Conservation (phyloP, 1,140 invertebrate genomes). For the Octopus sinensis region DNA sequence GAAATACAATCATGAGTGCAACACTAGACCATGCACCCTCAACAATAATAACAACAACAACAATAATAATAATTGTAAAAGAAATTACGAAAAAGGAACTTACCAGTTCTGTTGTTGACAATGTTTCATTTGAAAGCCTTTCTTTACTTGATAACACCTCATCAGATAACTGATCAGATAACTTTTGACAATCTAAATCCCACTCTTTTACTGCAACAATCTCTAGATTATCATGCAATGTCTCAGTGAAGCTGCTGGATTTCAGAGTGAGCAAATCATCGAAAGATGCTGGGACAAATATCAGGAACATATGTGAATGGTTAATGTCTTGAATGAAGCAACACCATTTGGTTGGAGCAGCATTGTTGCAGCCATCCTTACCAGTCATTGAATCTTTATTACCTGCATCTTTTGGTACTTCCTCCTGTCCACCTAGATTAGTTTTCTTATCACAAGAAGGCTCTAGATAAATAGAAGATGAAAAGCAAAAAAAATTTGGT, state of each 20-base stretch:
- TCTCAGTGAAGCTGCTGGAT: neutral
- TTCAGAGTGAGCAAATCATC: conserved; percentile 53
- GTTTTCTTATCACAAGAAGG: neutral
- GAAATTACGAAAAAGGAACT: too few relatives aligned
- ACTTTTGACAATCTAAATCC: neutral
- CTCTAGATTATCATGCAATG: neutral
- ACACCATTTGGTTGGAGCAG: conserved; percentile 59
- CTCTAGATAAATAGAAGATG: too few relatives aligned
- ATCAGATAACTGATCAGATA: too few relatives aligned
- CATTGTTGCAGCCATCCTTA: neutral
- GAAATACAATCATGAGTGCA: too few relatives aligned
- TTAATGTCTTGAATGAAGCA: conserved; percentile 70
- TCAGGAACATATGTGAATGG: conserved; percentile 67
- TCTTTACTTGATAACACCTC: too few relatives aligned
- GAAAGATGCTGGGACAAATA: conserved; percentile 68
- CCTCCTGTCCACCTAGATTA: neutral
- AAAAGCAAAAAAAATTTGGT: too few relatives aligned
- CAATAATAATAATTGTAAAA: too few relatives aligned
- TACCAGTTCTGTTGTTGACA: too few relatives aligned
- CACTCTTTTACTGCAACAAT: neutral
- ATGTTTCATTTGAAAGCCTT: too few relatives aligned
- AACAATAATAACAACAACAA: too few relatives aligned
- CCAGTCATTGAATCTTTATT: neutral
- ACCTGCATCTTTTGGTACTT: neutral
- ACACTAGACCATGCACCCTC: too few relatives aligned